Evolutionary conservation across 2,113 vertebrate genomes (phyloP).

Genomic region (Megaleporinus macrocephalus): DNA sequence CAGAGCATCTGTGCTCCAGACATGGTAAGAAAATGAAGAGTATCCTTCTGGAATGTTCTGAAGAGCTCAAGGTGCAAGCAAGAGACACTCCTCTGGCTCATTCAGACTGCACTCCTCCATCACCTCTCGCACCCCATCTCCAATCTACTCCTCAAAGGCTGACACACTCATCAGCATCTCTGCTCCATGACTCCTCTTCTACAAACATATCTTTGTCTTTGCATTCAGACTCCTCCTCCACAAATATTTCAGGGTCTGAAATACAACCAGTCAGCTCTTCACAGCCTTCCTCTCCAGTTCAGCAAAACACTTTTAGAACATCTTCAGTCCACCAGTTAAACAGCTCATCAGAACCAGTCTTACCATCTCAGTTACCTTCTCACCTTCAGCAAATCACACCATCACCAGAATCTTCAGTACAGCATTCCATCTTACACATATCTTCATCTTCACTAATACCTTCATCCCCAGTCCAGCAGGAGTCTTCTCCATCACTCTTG

Average conservation of each 20-base stretch:
- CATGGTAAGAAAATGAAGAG: conserved; percentile 72
- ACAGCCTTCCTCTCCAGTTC: conserved; percentile 10
- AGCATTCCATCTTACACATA: too few species aligned
- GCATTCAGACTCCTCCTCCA: conserved; percentile 29
- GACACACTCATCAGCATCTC: not conserved
- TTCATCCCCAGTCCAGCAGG: not conserved
- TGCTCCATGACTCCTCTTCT: conserved; percentile 31
- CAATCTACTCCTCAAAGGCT: not conserved
- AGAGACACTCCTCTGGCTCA: not conserved
- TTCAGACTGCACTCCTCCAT: conserved; percentile 25
- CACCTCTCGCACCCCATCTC: conserved; percentile 2
- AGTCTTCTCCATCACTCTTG: not conserved
- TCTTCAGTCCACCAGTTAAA: not conserved
- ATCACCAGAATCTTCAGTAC: not conserved
- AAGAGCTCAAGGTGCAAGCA: conserved; percentile 46
- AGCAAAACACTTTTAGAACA: not conserved
- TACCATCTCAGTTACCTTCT: not conserved
- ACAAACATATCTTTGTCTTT: conserved; percentile 34
- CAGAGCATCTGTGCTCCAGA: conserved; percentile 71
- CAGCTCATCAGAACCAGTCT: not conserved
- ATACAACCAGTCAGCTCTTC: not conserved
- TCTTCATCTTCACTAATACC: not conserved
- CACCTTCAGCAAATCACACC: not conserved
- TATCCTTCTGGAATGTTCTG: conserved; percentile 71
- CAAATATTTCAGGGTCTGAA: conserved; percentile 18